These are phyloP conservation scores for Engystomops pustulosus DNA, from an alignment of 2,113 vertebrate species.

Conservation along the genomic window DNA sequence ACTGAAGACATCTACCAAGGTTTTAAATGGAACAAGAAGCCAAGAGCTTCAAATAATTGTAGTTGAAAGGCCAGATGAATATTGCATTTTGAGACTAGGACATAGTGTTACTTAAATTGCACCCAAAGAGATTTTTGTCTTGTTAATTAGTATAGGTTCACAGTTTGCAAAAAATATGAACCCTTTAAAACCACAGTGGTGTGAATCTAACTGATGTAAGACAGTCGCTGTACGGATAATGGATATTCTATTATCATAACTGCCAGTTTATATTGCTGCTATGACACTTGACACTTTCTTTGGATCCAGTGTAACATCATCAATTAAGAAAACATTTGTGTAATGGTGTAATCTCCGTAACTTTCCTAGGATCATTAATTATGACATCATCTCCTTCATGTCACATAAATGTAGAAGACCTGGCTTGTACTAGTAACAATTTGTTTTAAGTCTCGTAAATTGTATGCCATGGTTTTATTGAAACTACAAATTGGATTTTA, in stretches of 20 bases:
- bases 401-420: constrained; percentile 12
- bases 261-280: constrained; percentile 53
- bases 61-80: constrained; percentile 54
- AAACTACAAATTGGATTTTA: neutral
- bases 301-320: constrained; percentile 56
- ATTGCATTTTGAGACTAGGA: constrained; percentile 48
- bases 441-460: neutral
- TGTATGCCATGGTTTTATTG: neutral
- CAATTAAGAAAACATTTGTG: constrained; percentile 60
- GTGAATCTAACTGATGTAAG: constrained; percentile 57
- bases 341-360: constrained; percentile 55
- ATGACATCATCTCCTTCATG: constrained; percentile 53
- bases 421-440: neutral
- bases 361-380: constrained; percentile 50
- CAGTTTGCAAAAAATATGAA: constrained; percentile 59
- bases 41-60: constrained; percentile 42
- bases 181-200: constrained; percentile 55
- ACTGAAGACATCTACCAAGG: neutral
- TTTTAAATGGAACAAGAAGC: neutral
- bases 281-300: constrained; percentile 59
- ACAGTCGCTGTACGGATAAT: constrained; percentile 46
- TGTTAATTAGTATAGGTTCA: constrained; percentile 58
- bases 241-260: constrained; percentile 60
- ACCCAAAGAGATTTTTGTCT: constrained; percentile 58
- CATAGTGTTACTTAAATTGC: constrained; percentile 50